phyloP scores from a whole-genome alignment of 2,888 invertebrate species.

The Agrochola circellaris region DNA sequence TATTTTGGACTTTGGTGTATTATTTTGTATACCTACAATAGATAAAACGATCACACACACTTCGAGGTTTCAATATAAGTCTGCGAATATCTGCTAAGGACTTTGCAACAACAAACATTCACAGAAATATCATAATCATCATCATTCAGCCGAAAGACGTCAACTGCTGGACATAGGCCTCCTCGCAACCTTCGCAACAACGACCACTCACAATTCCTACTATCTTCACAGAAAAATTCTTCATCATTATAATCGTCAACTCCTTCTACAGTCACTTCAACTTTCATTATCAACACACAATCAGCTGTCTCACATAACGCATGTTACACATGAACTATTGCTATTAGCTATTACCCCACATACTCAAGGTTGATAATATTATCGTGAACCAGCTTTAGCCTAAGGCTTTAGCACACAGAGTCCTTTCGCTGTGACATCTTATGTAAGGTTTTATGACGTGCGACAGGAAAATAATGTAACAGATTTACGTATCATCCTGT shows the following conservation, averaged over 20 bases:
- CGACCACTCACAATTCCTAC: neutral
- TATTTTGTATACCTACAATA: slow-evolving; percentile 20
- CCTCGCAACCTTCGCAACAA: no score
- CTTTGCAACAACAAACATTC: neutral
- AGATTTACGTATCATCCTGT: slow-evolving; percentile 7
- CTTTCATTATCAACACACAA: slow-evolving; percentile 32
- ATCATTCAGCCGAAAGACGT: neutral
- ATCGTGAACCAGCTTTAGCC: slow-evolving; percentile 58
- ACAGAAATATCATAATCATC: neutral
- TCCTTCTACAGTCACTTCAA: slow-evolving; percentile 1
- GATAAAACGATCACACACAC: slow-evolving; percentile 12
- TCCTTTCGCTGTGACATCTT: slow-evolving; percentile 62
- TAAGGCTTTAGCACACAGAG: slow-evolving; percentile 50
- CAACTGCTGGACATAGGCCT: neutral
- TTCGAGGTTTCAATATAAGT: neutral
- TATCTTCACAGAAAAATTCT: neutral
- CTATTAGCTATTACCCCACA: slow-evolving; percentile 65
- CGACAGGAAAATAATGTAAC: slow-evolving; percentile 44
- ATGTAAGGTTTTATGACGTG: slow-evolving; percentile 45
- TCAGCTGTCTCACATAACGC: slow-evolving; percentile 29
- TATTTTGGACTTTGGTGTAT: slow-evolving; percentile 24
- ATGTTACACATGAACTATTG: slow-evolving; percentile 49
- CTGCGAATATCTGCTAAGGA: neutral
- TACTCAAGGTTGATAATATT: slow-evolving; percentile 66
- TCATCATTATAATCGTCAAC: neutral